phyloP scores from a whole-genome alignment of 1,140 invertebrate genomes.

The Acromyrmex heyeri region DNA sequence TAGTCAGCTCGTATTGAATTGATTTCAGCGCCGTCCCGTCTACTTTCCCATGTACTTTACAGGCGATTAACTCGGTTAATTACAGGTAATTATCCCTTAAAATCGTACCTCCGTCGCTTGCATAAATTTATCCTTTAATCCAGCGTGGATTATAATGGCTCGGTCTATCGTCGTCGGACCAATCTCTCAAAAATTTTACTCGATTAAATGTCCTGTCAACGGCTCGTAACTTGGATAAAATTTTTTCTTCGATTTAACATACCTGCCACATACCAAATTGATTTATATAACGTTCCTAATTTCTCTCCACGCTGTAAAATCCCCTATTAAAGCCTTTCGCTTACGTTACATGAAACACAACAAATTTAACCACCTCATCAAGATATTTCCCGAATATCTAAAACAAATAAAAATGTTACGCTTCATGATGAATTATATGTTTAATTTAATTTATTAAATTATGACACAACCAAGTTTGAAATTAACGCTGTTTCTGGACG shows the following conservation, averaged over 20 bases:
- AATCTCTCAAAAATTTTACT: constrained; percentile 14
- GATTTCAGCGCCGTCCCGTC: constrained; percentile 41
- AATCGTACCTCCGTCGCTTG: constrained; percentile 38
- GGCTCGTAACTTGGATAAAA: constrained; percentile 17
- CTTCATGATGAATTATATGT: background rate
- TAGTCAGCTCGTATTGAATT: constrained; percentile 43
- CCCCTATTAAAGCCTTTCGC: constrained; percentile 29
- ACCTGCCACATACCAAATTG: constrained; percentile 26
- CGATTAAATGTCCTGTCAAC: background rate
- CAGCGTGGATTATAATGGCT: constrained; percentile 46
- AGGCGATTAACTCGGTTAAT: constrained; percentile 63
- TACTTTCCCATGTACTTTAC: constrained; percentile 35
- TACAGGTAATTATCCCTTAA: constrained; percentile 67
- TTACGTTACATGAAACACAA: constrained; percentile 52
- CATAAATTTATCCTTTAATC: constrained; percentile 52
- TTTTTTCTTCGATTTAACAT: constrained; percentile 25
- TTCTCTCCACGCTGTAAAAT: constrained; percentile 22
- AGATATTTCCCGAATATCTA: constrained; percentile 52
- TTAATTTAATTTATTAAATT: constrained; percentile 14
- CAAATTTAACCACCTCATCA: background rate
- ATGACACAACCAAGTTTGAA: background rate
- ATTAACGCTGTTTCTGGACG: background rate
- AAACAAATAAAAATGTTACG: constrained; percentile 1
- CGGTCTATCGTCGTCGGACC: background rate
- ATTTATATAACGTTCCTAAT: constrained; percentile 39